Evolutionary conservation across 2,888 invertebrate genomes (phyloP).

Genomic region (Drosophila eohydei): DNA sequence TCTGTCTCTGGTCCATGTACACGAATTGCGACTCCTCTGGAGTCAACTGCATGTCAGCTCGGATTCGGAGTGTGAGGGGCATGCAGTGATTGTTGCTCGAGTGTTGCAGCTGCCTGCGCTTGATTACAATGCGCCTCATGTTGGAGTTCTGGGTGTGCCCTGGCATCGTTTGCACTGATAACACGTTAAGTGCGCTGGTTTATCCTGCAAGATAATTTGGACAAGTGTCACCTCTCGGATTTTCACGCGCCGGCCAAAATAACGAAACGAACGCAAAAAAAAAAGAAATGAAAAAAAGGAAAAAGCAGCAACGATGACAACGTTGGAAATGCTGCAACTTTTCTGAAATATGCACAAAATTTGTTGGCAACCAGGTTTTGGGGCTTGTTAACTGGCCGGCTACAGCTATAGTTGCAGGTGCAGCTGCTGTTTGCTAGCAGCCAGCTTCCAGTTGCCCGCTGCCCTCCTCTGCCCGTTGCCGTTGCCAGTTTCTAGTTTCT

Average conservation of each 20-base stretch:
- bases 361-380: slow-evolving; percentile 41
- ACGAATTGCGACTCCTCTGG: slow-evolving; percentile 57
- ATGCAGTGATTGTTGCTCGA: slow-evolving; percentile 47
- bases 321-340: slow-evolving; percentile 60
- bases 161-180: slow-evolving; percentile 73
- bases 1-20: slow-evolving; percentile 12
- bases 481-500: slow-evolving; percentile 3
- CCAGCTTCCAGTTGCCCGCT: slow-evolving; percentile 2
- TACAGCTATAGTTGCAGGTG: slow-evolving; percentile 2
- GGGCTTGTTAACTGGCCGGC: slow-evolving; percentile 23
- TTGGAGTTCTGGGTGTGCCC: slow-evolving; percentile 34
- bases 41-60: slow-evolving; percentile 75
- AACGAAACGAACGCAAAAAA: not conserved
- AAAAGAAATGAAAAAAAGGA: not conserved
- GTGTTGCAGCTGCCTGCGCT: slow-evolving; percentile 68
- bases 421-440: slow-evolving; percentile 11
- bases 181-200: slow-evolving; percentile 80
- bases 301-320: slow-evolving; percentile 41
- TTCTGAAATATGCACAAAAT: slow-evolving; percentile 67
- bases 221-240: slow-evolving; percentile 80
- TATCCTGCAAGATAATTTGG: slow-evolving; percentile 80
- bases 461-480: too few species aligned
- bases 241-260: slow-evolving; percentile 67
- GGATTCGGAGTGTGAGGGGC: not conserved
- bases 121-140: slow-evolving; percentile 75